Evolutionary conservation across 2,113 vertebrate species (phyloP).

Genomic region (Phylloscopus trochiloides): DNA sequence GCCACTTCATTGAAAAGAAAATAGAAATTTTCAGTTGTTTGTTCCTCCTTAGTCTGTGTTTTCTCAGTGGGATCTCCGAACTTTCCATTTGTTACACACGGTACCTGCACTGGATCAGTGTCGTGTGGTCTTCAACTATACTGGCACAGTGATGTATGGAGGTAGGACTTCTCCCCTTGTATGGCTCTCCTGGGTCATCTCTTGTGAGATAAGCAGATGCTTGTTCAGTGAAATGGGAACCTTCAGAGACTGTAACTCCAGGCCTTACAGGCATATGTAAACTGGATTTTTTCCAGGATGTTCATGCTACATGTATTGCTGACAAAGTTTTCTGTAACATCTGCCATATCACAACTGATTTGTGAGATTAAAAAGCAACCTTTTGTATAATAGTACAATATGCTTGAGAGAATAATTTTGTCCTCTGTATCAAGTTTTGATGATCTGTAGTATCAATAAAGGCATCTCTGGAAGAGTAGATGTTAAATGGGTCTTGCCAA

Average conservation of each 20-base stretch:
- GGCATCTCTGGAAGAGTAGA: not conserved
- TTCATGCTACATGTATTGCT: not conserved
- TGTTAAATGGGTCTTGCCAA: not conserved
- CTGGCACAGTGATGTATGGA: slow-evolving; percentile 97
- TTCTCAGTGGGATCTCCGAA: slow-evolving; percentile 93
- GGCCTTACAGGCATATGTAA: not conserved
- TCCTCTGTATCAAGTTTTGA: not conserved
- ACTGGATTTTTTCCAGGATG: not conserved
- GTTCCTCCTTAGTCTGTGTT: slow-evolving; percentile 73
- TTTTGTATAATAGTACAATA: not conserved
- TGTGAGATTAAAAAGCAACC: not conserved
- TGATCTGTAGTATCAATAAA: not conserved
- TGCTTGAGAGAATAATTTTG: not conserved
- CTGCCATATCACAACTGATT: not conserved
- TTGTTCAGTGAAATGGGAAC: not conserved
- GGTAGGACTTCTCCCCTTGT: slow-evolving; percentile 72
- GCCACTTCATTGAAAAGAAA: not conserved
- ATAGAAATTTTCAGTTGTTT: not conserved
- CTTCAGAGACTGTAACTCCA: not conserved
- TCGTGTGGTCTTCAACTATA: slow-evolving; percentile 99
- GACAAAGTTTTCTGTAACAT: slow-evolving; percentile 7
- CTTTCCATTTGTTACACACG: slow-evolving; percentile 95
- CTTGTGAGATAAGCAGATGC: not conserved
- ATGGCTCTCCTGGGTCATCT: not conserved
- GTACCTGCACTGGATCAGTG: slow-evolving; percentile 98